These are phyloP conservation scores for Gobionotothen gibberifrons DNA, from an alignment of 2,797 vertebrate genomes.

Conservation along the genomic window DNA sequence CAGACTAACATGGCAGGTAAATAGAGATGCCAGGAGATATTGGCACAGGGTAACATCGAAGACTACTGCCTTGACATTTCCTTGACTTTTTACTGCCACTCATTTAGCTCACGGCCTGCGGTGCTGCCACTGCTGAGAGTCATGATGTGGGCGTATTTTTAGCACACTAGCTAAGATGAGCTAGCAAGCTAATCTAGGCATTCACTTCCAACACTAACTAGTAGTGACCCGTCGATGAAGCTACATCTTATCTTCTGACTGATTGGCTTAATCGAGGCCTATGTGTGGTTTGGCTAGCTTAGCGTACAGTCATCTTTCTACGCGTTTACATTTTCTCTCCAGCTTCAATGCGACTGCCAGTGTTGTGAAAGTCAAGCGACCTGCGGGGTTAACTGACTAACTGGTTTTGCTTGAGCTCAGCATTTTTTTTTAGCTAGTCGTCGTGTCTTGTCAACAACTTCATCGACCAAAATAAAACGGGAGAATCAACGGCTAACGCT, in stretches of 20 bases:
- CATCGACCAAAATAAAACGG: constrained; percentile 31
- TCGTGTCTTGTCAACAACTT: constrained; percentile 52
- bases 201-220: constrained; percentile 82
- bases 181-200: constrained; percentile 78
- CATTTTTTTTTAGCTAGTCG: constrained; percentile 73
- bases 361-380: constrained; percentile 59
- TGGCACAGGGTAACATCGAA: constrained; percentile 85
- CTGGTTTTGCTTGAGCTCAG: constrained; percentile 68
- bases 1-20: constrained; percentile 85
- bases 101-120: constrained; percentile 75
- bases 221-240: constrained; percentile 75
- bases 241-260: constrained; percentile 84
- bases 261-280: constrained; percentile 73
- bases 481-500: constrained; percentile 36
- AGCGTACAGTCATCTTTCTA: constrained; percentile 74
- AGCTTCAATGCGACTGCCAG: constrained; percentile 59
- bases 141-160: constrained; percentile 82
- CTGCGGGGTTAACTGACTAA: constrained; percentile 60
- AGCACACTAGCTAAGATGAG: constrained; percentile 81
- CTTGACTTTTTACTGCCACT: constrained; percentile 77
- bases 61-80: constrained; percentile 82
- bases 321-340: constrained; percentile 82
- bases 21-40: constrained; percentile 82
- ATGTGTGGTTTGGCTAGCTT: constrained; percentile 56
- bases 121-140: constrained; percentile 76